phyloP scores from a whole-genome alignment of 2,888 invertebrate genomes.

The Podotricha telesiphe region DNA sequence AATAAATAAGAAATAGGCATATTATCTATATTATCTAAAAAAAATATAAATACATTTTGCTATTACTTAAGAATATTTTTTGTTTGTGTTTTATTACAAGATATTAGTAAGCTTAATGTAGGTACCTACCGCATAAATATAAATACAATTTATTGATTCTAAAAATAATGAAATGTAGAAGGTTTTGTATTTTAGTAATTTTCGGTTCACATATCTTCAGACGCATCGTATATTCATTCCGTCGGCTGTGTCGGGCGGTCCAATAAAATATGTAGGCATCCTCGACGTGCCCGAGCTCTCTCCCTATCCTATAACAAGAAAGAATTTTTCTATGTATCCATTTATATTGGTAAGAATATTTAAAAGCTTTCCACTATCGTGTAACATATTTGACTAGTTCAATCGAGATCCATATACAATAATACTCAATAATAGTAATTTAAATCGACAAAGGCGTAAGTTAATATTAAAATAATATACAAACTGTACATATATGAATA shows the following conservation, averaged over 20 bases:
- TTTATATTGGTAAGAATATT: constrained; percentile 70
- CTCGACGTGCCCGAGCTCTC: constrained; percentile 67
- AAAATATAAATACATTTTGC: too few species aligned
- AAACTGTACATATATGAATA: background rate
- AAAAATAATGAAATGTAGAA: background rate
- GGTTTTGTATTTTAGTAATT: background rate
- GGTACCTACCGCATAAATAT: too few species aligned
- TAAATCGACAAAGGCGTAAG: constrained; percentile 13
- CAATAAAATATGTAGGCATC: constrained; percentile 82
- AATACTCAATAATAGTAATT: constrained; percentile 21
- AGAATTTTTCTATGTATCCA: constrained; percentile 81
- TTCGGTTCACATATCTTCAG: constrained; percentile 51
- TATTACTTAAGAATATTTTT: too few species aligned
- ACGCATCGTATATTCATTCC: constrained; percentile 50
- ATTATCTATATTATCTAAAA: too few species aligned
- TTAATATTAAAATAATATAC: constrained; percentile 15
- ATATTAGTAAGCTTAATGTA: too few species aligned
- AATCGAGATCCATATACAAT: constrained; percentile 22
- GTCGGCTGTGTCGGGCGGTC: constrained; percentile 54
- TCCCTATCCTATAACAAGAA: constrained; percentile 80
- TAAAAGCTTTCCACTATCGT: constrained; percentile 48
- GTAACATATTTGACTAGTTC: constrained; percentile 38
- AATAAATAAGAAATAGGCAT: too few species aligned
- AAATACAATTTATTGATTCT: background rate
- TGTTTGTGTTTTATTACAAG: background rate